Base-by-base conservation (phyloP, 2,888 invertebrate genomes). In the Silvanus unidentatus region DNA sequence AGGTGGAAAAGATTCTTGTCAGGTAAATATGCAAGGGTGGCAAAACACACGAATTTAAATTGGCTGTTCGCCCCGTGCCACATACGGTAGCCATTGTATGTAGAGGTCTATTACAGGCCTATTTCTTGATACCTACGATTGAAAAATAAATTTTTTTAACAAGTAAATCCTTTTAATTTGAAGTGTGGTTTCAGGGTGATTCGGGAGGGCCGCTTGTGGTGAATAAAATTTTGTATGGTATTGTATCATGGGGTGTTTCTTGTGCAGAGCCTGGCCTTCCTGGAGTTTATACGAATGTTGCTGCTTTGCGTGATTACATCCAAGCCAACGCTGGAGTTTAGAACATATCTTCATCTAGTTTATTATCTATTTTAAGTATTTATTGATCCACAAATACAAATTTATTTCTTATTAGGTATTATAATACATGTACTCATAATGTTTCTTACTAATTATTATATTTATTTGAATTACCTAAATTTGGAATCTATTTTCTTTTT, bases 141-240 rank as follows among this genome's bases (percentile, higher is more conserved):
- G n/a, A n/a, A n/a, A n/a, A n/a, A 48, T 6, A 15, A 15, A 13
- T 4, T 37, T 37, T 37, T 13, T 37, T 15, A 32, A 8, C 3
- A 32, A 15, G 9, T n/a, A 16, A 4, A 15, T 5, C 22, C 8
- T 22, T 22, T 22, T 22, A 22, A 3, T 5, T 3, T 22, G 3
- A 22, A 3, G 8, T 22, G 8, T 22, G 8, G 3, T 22, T 8
- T 37, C 41, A 60, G 60, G 60, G 60, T 13, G 60, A 60, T 40
- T 59, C 58, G n/a, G 60, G 60, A 11, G 58, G 60, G 10, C 60
- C 60, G 1, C 55, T 59, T 41, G 55, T 58, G 11, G 38, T 54
- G 4, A 48, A 57, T 28, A 45, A 50, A 11, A 48, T 41, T 5
- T 42, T 59, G 5, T 57, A 52, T 47, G 60, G 60, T 4, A 37